Percentiles rank a stretch among this genome's conserved stretches.
Evolutionary conservation across 2,888 invertebrate species (phyloP).

Genomic region (Volucella inflata): DNA sequence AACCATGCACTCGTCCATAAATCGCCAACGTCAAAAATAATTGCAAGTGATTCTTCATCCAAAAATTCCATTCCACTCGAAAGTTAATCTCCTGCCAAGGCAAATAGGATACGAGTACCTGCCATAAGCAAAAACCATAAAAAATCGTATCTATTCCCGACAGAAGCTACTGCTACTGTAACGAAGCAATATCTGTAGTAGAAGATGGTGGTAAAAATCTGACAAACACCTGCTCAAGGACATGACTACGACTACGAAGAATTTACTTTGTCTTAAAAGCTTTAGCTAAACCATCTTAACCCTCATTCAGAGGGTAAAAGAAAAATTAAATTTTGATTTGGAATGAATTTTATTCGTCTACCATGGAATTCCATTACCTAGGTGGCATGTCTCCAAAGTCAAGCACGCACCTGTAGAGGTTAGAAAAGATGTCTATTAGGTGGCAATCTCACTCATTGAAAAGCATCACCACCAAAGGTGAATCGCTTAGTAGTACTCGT

Average conservation of each 20-base stretch:
- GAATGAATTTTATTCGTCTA: constrained; percentile 59
- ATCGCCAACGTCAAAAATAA: constrained; percentile 64
- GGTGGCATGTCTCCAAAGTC: constrained; percentile 36
- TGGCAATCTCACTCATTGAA: constrained; percentile 65
- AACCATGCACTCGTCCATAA: constrained; percentile 53
- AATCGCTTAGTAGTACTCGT: too few species aligned
- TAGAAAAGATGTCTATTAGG: constrained; percentile 55
- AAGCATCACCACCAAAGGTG: constrained; percentile 29
- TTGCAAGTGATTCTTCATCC: constrained; percentile 56
- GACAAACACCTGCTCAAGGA: constrained; percentile 60
- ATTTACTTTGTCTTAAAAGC: constrained; percentile 57
- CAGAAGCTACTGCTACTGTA: too few species aligned
- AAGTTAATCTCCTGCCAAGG: constrained; percentile 66
- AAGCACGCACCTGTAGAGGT: constrained; percentile 45
- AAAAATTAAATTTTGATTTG: constrained; percentile 71
- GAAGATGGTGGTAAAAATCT: neutral
- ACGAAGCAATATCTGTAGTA: too few species aligned
- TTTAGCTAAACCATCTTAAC: constrained; percentile 3
- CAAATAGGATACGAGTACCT: neutral
- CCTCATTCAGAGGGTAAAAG: neutral
- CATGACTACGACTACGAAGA: constrained; percentile 23
- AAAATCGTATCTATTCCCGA: neutral
- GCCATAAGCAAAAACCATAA: constrained; percentile 11
- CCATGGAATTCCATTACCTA: constrained; percentile 27
- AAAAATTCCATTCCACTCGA: constrained; percentile 64